phyloP scores from a whole-genome alignment of 2,113 vertebrate species.

The Cathartes aura region DNA sequence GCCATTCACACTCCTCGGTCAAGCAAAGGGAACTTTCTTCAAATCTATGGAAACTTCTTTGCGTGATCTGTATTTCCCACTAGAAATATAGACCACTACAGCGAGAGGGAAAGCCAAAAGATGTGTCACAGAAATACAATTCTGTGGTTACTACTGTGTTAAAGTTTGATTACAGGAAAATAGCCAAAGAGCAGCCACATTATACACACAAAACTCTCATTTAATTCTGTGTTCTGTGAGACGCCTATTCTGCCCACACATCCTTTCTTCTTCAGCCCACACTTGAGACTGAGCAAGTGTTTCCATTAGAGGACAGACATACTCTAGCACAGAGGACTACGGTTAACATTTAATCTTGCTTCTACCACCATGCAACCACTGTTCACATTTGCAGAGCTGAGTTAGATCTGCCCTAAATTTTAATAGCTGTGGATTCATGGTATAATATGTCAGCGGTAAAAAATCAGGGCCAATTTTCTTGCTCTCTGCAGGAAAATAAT shows the following conservation, averaged over 20 bases:
- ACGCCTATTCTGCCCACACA: not conserved
- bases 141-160: not conserved
- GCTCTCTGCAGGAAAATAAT: not conserved
- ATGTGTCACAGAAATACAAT: accelerated
- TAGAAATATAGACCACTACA: not conserved
- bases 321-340: not conserved
- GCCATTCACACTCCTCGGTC: not conserved
- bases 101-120: not conserved
- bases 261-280: not conserved
- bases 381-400: not conserved
- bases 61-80: not conserved
- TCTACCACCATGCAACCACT: not conserved
- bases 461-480: not conserved
- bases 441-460: not conserved
- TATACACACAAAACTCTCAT: not conserved
- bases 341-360: not conserved
- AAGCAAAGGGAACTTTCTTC: not conserved
- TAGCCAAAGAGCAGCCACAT: not conserved
- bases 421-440: not conserved
- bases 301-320: not conserved
- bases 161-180: not conserved
- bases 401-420: not conserved
- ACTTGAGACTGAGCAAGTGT: not conserved
- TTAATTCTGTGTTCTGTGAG: not conserved
- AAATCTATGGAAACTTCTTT: not conserved